phyloP scores from a whole-genome alignment of 2,797 vertebrate genomes.

The Acipenser oxyrinchus region DNA sequence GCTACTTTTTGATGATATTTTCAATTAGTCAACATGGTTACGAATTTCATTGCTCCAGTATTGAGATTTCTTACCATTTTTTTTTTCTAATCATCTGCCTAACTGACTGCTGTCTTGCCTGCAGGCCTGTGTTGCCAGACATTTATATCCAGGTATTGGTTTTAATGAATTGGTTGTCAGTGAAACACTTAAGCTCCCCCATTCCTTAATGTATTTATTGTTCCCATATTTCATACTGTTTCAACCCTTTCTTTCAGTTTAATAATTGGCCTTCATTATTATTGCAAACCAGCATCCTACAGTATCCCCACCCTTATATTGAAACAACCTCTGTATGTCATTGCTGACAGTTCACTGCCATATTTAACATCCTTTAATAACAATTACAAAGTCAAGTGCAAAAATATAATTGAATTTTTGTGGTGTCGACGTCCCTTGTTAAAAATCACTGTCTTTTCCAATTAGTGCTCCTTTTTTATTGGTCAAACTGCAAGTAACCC shows the following conservation, averaged over 20 bases:
- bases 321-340: constrained; percentile 21
- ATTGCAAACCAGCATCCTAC: constrained; percentile 14
- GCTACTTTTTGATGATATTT: too few species aligned
- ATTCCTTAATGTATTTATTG: not conserved
- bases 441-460: constrained; percentile 58
- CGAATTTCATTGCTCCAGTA: too few species aligned
- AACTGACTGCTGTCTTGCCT: too few species aligned
- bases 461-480: constrained; percentile 52
- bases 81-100: too few species aligned
- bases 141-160: too few species aligned
- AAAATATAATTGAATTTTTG: constrained; percentile 52
- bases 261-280: constrained; percentile 16
- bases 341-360: constrained; percentile 41
- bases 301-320: constrained; percentile 9
- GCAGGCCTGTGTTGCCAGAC: too few species aligned
- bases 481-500: constrained; percentile 39
- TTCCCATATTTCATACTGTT: too few species aligned
- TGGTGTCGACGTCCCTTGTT: constrained; percentile 44
- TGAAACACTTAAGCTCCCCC: not conserved
- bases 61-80: too few species aligned
- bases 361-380: constrained; percentile 58
- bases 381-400: constrained; percentile 56
- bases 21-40: too few species aligned
- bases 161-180: not conserved
- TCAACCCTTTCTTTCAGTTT: not conserved